Evolutionary conservation across 2,113 vertebrate genomes (phyloP).

Genomic region (Colinus virginianus): DNA sequence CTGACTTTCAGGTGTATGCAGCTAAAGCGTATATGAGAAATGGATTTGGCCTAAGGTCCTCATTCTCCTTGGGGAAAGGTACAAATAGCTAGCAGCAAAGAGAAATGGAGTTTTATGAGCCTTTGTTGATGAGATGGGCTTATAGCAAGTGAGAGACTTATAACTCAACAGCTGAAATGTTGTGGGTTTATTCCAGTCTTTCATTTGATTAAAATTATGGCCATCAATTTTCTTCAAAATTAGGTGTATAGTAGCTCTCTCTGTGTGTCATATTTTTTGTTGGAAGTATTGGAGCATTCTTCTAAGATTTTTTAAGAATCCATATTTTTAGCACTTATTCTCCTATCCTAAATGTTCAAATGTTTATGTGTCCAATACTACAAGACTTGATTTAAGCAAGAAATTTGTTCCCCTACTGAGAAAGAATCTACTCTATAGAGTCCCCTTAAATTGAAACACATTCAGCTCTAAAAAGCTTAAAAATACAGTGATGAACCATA

Average conservation of each 20-base stretch:
- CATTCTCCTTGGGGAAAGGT: neutral
- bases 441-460: neutral
- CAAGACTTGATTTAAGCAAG: neutral
- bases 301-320: neutral
- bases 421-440: neutral
- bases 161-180: neutral
- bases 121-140: neutral
- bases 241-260: neutral
- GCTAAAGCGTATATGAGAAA: neutral
- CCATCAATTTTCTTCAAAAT: neutral
- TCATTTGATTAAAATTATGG: neutral
- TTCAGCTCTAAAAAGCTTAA: neutral
- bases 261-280: accelerated
- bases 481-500: neutral
- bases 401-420: neutral
- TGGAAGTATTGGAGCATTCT: neutral
- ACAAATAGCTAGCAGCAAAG: neutral
- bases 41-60: neutral
- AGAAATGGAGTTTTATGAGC: neutral
- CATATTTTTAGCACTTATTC: neutral
- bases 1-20: neutral
- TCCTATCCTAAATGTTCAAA: neutral
- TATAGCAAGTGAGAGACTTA: neutral
- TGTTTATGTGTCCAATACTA: neutral
- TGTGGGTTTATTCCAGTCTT: neutral